Conservation (phyloP, 1,140 invertebrate genomes). For the Hylyphantes graminicola region DNA sequence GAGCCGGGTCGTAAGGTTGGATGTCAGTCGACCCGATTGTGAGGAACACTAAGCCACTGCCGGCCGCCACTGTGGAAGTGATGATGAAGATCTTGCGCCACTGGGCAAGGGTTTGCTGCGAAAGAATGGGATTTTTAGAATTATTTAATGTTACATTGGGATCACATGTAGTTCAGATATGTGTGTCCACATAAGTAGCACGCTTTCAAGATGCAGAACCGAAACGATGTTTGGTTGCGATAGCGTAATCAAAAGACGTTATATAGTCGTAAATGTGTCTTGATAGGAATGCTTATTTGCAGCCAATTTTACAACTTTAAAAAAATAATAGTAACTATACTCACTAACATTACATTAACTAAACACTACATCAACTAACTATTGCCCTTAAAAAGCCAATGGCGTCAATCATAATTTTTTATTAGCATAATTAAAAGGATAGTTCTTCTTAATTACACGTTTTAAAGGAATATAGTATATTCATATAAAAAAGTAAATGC, state of each 20-base stretch:
- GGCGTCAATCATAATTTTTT: too few species aligned
- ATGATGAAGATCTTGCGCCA: constrained; percentile 46
- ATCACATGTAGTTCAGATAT: too few species aligned
- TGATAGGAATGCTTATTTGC: too few species aligned
- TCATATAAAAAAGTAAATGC: too few species aligned
- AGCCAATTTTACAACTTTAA: background rate
- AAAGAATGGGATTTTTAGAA: background rate
- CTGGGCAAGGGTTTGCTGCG: constrained; percentile 33
- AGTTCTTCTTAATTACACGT: too few species aligned
- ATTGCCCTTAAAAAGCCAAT: too few species aligned
- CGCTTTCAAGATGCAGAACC: background rate
- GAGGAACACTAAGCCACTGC: constrained; percentile 21
- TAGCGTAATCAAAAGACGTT: background rate
- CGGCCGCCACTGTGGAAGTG: constrained; percentile 17
- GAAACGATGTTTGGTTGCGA: background rate
- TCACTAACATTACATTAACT: background rate
- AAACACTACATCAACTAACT: too few species aligned
- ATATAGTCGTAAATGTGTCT: background rate
- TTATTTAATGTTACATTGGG: background rate
- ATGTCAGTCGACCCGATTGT: constrained; percentile 24
- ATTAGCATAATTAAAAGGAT: too few species aligned
- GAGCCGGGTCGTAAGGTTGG: constrained; percentile 22
- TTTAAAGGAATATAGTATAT: too few species aligned
- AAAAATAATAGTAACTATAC: background rate
- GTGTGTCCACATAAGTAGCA: background rate